A percentile compares a stretch with the other conserved stretches of the same genome.
These are phyloP conservation scores for Lucilia sericata DNA, from an alignment of 1,140 invertebrate genomes.

Conservation along the genomic window DNA sequence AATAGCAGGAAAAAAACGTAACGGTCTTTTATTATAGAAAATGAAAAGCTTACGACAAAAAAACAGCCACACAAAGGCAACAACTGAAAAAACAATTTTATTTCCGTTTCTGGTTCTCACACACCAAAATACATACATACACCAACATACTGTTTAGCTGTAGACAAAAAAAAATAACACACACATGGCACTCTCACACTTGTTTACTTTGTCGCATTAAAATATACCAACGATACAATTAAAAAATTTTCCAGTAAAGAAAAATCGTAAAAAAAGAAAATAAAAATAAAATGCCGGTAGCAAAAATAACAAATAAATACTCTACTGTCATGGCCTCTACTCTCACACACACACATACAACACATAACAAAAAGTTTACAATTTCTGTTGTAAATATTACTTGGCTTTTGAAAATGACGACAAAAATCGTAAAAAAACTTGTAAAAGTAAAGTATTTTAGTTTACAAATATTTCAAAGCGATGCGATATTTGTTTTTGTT, in stretches of 20 bases:
- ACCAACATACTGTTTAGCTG: no score
- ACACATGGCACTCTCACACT: background rate
- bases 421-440: background rate
- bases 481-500: background rate
- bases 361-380: background rate
- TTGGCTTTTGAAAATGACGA: background rate
- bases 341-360: background rate
- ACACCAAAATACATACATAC: background rate
- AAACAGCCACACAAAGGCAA: background rate
- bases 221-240: background rate
- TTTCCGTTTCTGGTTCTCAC: slow-evolving; percentile 39
- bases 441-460: background rate
- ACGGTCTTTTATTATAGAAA: slow-evolving; percentile 28
- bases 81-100: slow-evolving; percentile 31
- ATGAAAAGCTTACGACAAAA: background rate
- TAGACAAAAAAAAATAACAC: no score
- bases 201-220: slow-evolving; percentile 9
- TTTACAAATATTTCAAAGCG: background rate
- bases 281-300: slow-evolving; percentile 34
- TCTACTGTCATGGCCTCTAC: background rate
- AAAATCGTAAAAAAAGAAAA: background rate
- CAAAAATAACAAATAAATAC: slow-evolving; percentile 24
- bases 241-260: background rate
- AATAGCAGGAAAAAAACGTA: background rate
- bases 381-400: background rate